phyloP scores from a whole-genome alignment of 92 coral and sea anemone species.

The Virgularia gustaviana region DNA sequence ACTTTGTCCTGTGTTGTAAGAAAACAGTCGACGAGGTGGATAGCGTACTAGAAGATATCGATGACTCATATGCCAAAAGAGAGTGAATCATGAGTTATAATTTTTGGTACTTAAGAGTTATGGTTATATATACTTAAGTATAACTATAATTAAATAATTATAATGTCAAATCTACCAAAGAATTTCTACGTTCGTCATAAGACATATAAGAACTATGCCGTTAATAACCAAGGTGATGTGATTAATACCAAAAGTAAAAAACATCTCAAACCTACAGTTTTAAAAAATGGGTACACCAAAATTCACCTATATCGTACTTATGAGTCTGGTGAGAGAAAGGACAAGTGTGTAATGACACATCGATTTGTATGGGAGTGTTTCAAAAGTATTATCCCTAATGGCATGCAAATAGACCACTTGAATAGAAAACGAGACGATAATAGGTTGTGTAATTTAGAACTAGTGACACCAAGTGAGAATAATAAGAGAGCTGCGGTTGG shows the following conservation, averaged over 20 bases:
- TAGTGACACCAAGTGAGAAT: conserved; percentile 40
- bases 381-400: conserved; percentile 27
- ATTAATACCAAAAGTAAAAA: neutral
- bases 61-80: too few species aligned
- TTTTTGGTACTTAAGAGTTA: too few species aligned
- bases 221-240: neutral
- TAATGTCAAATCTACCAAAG: neutral
- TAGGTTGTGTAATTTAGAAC: conserved; percentile 40
- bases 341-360: conserved; percentile 2
- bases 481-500: conserved; percentile 21
- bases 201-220: neutral
- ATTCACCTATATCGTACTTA: neutral
- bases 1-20: too few species aligned
- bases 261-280: neutral
- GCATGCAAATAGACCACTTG: conserved; percentile 39
- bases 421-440: conserved; percentile 39
- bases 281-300: neutral
- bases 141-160: too few species aligned
- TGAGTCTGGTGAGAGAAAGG: neutral
- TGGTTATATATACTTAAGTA: too few species aligned
- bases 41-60: too few species aligned
- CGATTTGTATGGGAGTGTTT: conserved; percentile 53
- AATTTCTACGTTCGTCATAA: neutral
- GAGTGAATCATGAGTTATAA: too few species aligned
- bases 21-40: too few species aligned